phyloP scores from a whole-genome alignment of 2,888 invertebrate genomes.

The Plemyria rubiginata region DNA sequence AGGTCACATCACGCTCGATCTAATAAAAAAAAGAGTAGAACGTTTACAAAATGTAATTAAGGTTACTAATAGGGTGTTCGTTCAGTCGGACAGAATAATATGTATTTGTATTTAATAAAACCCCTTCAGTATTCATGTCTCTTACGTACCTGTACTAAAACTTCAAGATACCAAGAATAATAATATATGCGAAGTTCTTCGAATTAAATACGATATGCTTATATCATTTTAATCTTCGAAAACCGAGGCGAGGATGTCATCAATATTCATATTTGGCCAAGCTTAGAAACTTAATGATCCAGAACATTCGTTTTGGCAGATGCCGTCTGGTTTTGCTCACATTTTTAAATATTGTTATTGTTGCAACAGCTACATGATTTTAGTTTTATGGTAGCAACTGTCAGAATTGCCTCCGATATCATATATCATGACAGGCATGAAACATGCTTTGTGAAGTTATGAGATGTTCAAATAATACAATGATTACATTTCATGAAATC shows the following conservation, averaged over 20 bases:
- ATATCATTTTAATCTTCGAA: conserved; percentile 33
- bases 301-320: conserved; percentile 29
- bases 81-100: background rate
- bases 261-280: conserved; percentile 39
- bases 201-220: conserved; percentile 23
- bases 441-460: conserved; percentile 9
- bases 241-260: conserved; percentile 32
- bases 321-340: conserved; percentile 23
- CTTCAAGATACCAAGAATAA: conserved; percentile 17
- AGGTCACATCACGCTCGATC: background rate
- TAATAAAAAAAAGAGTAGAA: background rate
- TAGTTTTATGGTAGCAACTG: conserved; percentile 19
- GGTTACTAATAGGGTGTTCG: background rate
- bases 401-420: conserved; percentile 20
- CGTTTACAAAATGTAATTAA: too few species aligned
- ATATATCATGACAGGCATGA: conserved; percentile 23
- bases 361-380: background rate
- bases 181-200: conserved; percentile 23
- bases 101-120: too few species aligned
- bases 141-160: background rate
- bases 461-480: conserved; percentile 9
- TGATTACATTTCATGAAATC: conserved; percentile 15
- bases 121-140: background rate
- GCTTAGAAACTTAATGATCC: conserved; percentile 39
- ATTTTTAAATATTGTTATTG: conserved; percentile 22